Percentiles rank a stretch among this genome's conserved stretches.
phyloP scores from a whole-genome alignment of 2,113 vertebrate species.

The Barbus barbus region DNA sequence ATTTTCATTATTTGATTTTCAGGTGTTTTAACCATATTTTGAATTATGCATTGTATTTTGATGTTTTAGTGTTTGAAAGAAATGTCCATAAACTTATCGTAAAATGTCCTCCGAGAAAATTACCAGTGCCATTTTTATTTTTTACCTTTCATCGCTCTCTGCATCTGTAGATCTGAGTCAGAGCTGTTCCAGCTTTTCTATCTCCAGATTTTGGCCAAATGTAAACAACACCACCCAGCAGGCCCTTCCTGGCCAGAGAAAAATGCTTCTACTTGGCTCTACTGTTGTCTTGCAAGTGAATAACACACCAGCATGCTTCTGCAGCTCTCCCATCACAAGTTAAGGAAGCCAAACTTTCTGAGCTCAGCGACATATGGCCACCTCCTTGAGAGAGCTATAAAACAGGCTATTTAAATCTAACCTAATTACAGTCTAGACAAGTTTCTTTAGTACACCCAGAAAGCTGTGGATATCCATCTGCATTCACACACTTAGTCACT shows the following conservation, averaged over 20 bases:
- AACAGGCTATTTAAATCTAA: constrained; percentile 66
- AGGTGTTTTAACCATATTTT: not conserved
- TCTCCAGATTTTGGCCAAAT: constrained; percentile 54
- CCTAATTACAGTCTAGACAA: constrained; percentile 71
- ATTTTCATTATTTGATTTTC: not conserved
- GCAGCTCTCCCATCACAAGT: constrained; percentile 55
- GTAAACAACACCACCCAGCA: constrained; percentile 60
- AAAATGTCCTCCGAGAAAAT: not conserved
- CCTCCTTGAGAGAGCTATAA: constrained; percentile 56
- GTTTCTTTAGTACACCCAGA: constrained; percentile 57
- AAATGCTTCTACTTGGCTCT: constrained; percentile 67
- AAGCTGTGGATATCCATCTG: constrained; percentile 54
- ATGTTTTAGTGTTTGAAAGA: not conserved
- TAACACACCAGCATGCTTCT: too few relatives aligned
- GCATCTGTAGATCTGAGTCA: constrained; percentile 56
- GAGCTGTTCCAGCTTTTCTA: constrained; percentile 1
- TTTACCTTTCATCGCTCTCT: not conserved
- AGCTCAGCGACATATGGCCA: constrained; percentile 65
- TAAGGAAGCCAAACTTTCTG: constrained; percentile 61
- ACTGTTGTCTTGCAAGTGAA: constrained; percentile 61
- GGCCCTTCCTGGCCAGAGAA: constrained; percentile 60
- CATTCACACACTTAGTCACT: constrained; percentile 48
- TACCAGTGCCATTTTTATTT: not conserved
- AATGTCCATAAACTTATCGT: too few relatives aligned
- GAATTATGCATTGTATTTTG: not conserved